phyloP scores from a whole-genome alignment of 2,888 invertebrate species.

The Oithona nana region DNA sequence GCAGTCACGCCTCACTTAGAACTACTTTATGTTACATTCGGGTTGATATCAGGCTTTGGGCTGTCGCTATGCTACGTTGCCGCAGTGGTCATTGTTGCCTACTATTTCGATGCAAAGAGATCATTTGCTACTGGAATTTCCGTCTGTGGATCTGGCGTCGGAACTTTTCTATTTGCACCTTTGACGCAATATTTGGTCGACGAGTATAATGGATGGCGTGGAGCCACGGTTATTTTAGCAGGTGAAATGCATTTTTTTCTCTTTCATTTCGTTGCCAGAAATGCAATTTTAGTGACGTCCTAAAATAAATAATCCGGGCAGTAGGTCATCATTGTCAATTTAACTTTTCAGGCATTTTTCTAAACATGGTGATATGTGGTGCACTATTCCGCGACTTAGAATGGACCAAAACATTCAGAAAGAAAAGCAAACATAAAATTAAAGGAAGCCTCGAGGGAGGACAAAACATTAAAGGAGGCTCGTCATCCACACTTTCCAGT shows the following conservation, averaged over 20 bases:
- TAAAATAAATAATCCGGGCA: too few species aligned
- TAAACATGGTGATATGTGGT: constrained; percentile 63
- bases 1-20: constrained; percentile 51
- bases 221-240: constrained; percentile 57
- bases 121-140: constrained; percentile 68
- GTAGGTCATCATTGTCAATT: too few species aligned
- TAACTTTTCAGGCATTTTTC: constrained; percentile 56
- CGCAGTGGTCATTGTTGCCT: constrained; percentile 74
- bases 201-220: constrained; percentile 56
- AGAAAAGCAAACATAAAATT: not conserved
- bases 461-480: not conserved
- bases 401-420: constrained; percentile 40
- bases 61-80: constrained; percentile 65
- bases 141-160: constrained; percentile 70
- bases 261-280: too few species aligned
- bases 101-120: constrained; percentile 65
- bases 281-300: too few species aligned
- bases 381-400: constrained; percentile 65
- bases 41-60: constrained; percentile 43
- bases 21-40: constrained; percentile 58
- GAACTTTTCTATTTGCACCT: constrained; percentile 68
- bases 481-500: not conserved
- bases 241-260: too few species aligned
- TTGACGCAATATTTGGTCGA: constrained; percentile 48
- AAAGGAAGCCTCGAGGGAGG: not conserved